Base-by-base conservation (phyloP, 37 sponge, comb jelly and placozoan species). In the Hexactinellida sp. region DNA sequence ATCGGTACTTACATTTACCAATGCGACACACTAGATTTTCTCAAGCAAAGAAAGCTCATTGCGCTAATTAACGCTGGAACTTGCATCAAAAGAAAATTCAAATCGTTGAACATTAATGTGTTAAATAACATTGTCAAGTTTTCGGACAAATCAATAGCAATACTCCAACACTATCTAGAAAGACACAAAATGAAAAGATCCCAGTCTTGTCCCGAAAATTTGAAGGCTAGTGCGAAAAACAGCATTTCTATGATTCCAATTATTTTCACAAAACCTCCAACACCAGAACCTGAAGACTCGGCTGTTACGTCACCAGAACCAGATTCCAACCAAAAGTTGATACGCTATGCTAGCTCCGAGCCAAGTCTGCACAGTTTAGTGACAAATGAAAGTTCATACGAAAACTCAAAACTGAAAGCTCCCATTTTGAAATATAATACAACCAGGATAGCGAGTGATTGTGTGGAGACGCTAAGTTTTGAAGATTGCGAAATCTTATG, bases 1-100 rank as follows among this genome's bases (percentile, higher is more conserved):
- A 63, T 63, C 13, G 76, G 76, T 25, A 63, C 76, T 32, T n/a
- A 63, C 30, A 63, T 63, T 63, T 63, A 63, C 76, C 76, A n/a
- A n/a, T 7, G 30, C 3, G 13, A n/a, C 3, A 23, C 3, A 23
- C 76, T 63, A 1, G 76, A 63, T 28, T 63, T 63, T 63, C 13
- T 28, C 1, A 7, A 63, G 30, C 76, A 63, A 23, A 63, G 76
- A 28, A 25, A 23, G 28, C 34, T 63, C 3, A 63, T 63, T 23
- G 76, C 76, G 21, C 30, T 63, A 7, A 63, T 63, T 25, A 63
- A 63, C 30, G 76, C 76, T 63, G 76, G 25, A 63, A 63, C 25
- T 63, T 10, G 5, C 34, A 63, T 63, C 25, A 63, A 63, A 63
- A 63, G 13, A 23, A 63, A 63, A 63, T 32, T 10, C 76, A 7